Evolutionary conservation across 2,113 vertebrate species (phyloP).

Genomic region (Macrotus californicus): DNA sequence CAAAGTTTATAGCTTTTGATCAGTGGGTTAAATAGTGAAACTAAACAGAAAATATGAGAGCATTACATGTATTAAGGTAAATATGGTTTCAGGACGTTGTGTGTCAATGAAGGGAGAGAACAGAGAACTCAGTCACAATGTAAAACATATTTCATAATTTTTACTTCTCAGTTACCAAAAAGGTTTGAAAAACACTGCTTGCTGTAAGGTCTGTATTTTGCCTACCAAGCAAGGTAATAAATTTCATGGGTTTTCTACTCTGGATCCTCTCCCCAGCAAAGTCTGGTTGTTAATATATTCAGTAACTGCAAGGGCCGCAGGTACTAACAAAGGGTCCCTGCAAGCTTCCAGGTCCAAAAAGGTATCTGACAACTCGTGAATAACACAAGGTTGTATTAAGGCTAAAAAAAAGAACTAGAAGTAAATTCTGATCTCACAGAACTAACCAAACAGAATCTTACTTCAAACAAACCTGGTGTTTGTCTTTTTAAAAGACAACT

Average conservation of each 20-base stretch:
- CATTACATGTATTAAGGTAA: neutral
- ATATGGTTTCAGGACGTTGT: neutral
- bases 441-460: neutral
- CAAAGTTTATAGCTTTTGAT: neutral
- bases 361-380: neutral
- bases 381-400: neutral
- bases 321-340: neutral
- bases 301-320: neutral
- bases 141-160: neutral
- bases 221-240: neutral
- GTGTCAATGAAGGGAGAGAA: neutral
- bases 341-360: neutral
- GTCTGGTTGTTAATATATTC: neutral
- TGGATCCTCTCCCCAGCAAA: neutral
- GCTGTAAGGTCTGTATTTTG: neutral
- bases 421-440: neutral
- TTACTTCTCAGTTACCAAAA: neutral
- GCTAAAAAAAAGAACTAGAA: neutral
- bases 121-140: neutral
- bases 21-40: neutral
- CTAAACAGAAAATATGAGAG: neutral
- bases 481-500: neutral
- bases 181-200: neutral
- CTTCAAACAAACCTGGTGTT: neutral
- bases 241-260: neutral